A percentile compares a stretch with the other conserved stretches of the same genome.
Conservation (phyloP, 1,140 invertebrate genomes). For the Drosophila serrata region DNA sequence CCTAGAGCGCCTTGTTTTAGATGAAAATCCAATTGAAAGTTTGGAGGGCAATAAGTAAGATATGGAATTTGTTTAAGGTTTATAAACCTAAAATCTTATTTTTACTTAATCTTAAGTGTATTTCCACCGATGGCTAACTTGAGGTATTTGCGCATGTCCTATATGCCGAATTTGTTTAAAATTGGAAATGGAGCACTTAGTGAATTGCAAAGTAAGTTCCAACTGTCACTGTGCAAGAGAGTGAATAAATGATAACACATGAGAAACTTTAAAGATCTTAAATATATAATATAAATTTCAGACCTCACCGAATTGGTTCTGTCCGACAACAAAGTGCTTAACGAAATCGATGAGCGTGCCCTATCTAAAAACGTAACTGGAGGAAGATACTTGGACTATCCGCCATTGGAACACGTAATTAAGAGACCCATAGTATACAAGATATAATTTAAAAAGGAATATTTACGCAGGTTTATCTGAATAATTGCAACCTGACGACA, state of each 20-base stretch:
- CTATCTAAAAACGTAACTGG: conserved; percentile 82
- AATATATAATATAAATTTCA: conserved; percentile 14
- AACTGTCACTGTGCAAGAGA: too few species aligned
- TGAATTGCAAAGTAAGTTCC: conserved; percentile 67
- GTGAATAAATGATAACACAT: not conserved
- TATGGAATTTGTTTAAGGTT: not conserved
- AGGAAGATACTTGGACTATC: conserved; percentile 61
- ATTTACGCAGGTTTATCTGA: conserved; percentile 87
- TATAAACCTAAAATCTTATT: conserved; percentile 37
- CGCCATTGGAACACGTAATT: conserved; percentile 69
- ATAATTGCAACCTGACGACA: conserved; percentile 89
- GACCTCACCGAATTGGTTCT: conserved; percentile 69
- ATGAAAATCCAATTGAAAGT: conserved; percentile 89
- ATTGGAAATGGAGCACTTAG: conserved; percentile 86
- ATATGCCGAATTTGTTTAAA: conserved; percentile 87
- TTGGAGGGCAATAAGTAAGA: conserved; percentile 85
- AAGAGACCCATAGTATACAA: not conserved
- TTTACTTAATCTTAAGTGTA: conserved; percentile 78
- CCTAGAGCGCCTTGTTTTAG: conserved; percentile 88
- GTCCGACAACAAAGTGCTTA: conserved; percentile 87
- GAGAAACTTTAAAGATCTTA: not conserved
- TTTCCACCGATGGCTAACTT: conserved; percentile 88
- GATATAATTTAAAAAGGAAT: not conserved
- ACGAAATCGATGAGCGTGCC: conserved; percentile 86
- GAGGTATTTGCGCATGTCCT: conserved; percentile 88